These are phyloP conservation scores for Onychomys leucogaster DNA, from an alignment of 2,797 vertebrate species.

Conservation along the genomic window DNA sequence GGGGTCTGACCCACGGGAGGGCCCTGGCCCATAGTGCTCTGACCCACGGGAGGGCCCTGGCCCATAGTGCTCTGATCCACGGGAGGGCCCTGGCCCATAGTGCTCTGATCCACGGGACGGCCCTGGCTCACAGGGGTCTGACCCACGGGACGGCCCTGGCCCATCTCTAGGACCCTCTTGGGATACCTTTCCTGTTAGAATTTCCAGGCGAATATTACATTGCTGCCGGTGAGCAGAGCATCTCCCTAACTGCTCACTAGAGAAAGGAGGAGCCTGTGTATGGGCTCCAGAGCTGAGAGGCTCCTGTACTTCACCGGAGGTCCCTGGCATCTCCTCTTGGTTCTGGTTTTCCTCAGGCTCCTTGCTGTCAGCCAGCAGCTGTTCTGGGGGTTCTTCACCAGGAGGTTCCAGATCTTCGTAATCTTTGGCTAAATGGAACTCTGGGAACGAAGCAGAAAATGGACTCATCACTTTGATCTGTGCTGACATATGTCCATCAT, in stretches of 20 bases:
- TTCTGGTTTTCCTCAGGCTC: background rate
- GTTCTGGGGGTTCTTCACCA: background rate
- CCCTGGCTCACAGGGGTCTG: background rate
- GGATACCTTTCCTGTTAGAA: background rate
- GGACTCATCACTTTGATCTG: background rate
- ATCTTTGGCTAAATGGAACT: accelerated
- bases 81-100: background rate
- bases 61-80: background rate
- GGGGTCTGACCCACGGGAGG: background rate
- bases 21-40: background rate
- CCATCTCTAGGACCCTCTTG: background rate
- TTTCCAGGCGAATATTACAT: background rate
- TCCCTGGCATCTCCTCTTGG: background rate
- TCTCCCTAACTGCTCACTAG: background rate
- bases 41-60: background rate
- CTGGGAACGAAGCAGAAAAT: background rate
- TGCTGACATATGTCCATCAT: background rate
- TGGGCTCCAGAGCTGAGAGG: background rate
- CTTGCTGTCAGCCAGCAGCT: accelerated
- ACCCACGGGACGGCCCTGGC: background rate
- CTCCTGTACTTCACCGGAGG: background rate
- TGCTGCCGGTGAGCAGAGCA: background rate
- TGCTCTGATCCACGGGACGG: background rate
- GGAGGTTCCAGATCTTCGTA: background rate
- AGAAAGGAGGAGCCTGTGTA: background rate